These are phyloP conservation scores for Phaedon cochleariae DNA, from an alignment of 2,888 invertebrate genomes.

Conservation along the genomic window DNA sequence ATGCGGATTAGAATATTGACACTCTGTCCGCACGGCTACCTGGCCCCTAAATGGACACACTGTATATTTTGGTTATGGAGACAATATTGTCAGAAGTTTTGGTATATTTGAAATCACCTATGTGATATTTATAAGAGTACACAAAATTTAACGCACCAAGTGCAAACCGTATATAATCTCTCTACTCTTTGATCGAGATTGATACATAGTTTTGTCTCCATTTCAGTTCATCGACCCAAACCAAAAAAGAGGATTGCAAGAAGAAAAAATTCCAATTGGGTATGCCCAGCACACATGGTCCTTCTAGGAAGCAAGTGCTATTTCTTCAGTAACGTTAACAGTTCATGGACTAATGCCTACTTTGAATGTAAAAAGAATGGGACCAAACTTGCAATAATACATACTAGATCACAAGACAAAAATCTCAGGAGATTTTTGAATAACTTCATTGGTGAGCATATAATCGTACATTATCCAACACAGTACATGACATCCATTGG, in stretches of 20 bases:
- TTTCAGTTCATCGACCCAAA: background rate
- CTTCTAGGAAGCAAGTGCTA: conserved; percentile 53
- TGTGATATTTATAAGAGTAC: too few species aligned
- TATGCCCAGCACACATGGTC: conserved; percentile 52
- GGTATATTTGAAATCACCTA: too few species aligned
- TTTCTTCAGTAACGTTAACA: conserved; percentile 49
- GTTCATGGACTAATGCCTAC: conserved; percentile 52
- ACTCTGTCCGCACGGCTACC: too few species aligned
- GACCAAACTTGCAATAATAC: conserved; percentile 49
- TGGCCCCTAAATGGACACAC: too few species aligned
- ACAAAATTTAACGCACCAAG: too few species aligned
- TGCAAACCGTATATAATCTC: too few species aligned
- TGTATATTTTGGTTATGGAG: too few species aligned
- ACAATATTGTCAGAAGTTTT: too few species aligned
- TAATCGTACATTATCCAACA: background rate
- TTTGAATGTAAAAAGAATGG: conserved; percentile 50
- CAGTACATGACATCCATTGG: too few species aligned
- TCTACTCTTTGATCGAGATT: too few species aligned
- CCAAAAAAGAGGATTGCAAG: conserved; percentile 18
- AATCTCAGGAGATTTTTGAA: conserved; percentile 50
- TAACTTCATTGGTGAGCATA: conserved; percentile 47
- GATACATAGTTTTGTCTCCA: too few species aligned
- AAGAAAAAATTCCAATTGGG: conserved; percentile 36
- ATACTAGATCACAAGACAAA: conserved; percentile 48
- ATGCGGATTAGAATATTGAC: too few species aligned